These are phyloP conservation scores for Halcyon badia DNA, from an alignment of 2,797 vertebrate genomes.

Conservation along the genomic window DNA sequence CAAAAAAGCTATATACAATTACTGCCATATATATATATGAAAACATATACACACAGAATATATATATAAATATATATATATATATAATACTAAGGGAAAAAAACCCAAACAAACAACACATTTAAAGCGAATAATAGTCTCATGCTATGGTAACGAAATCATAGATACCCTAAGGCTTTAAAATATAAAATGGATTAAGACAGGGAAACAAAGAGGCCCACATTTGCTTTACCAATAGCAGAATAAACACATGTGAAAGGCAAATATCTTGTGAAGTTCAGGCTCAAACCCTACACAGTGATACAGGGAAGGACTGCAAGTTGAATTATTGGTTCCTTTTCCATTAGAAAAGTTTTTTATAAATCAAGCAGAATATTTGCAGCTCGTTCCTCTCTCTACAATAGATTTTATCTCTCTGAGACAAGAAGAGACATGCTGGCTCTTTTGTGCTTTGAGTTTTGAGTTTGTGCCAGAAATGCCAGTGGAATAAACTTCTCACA, in stretches of 20 bases:
- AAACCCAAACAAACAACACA: not conserved
- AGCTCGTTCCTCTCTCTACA: not conserved
- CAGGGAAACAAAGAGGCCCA: not conserved
- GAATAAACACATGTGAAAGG: not conserved
- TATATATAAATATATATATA: not conserved
- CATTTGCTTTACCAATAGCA: not conserved
- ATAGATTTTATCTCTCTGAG: conserved; percentile 49
- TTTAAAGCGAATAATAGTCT: not conserved
- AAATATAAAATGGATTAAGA: not conserved
- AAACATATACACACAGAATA: rapidly evolving
- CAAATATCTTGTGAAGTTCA: not conserved
- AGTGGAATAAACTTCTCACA: conserved; percentile 55
- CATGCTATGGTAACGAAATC: not conserved
- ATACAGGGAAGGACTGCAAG: not conserved
- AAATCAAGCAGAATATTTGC: conserved; percentile 21
- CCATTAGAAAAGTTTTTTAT: not conserved
- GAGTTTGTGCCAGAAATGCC: conserved; percentile 58
- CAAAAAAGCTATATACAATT: not conserved
- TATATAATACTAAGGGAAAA: not conserved
- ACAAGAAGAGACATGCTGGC: conserved; percentile 29
- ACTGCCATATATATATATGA: not conserved
- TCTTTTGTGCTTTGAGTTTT: conserved; percentile 70
- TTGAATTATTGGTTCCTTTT: not conserved
- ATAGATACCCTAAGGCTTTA: not conserved
- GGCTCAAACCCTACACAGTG: not conserved